phyloP scores from a whole-genome alignment of 2,888 invertebrate genomes.

The Conistra vaccinii region DNA sequence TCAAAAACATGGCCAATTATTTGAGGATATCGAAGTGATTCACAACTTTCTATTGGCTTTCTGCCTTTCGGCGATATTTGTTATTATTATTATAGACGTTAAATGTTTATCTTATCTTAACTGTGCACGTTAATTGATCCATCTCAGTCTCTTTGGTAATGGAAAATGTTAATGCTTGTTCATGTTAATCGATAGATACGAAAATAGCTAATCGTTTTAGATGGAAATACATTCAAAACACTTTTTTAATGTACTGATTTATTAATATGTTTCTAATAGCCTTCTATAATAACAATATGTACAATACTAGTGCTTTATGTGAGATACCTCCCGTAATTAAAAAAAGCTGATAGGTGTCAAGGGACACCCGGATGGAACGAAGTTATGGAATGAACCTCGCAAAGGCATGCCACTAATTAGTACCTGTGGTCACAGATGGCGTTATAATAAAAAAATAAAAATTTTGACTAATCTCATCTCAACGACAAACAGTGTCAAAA shows the following conservation, averaged over 20 bases:
- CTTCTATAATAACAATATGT: too few relatives aligned
- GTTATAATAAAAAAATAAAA: too few relatives aligned
- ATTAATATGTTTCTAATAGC: neutral
- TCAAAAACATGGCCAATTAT: slow-evolving; percentile 44
- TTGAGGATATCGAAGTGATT: slow-evolving; percentile 50
- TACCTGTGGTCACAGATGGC: too few relatives aligned
- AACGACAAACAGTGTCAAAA: too few relatives aligned
- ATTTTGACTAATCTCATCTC: too few relatives aligned
- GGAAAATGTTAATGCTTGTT: slow-evolving; percentile 23
- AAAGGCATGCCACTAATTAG: too few relatives aligned
- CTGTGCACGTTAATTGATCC: slow-evolving; percentile 30
- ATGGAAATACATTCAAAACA: neutral
- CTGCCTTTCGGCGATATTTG: slow-evolving; percentile 50
- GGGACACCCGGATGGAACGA: too few relatives aligned
- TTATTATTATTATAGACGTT: slow-evolving; percentile 21
- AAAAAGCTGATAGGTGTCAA: too few relatives aligned
- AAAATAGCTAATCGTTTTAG: slow-evolving; percentile 10
- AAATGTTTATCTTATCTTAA: slow-evolving; percentile 39
- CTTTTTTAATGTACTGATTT: neutral
- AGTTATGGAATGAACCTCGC: too few relatives aligned
- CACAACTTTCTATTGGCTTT: slow-evolving; percentile 57
- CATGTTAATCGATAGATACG: slow-evolving; percentile 17
- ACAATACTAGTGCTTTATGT: too few relatives aligned
- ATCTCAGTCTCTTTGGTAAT: slow-evolving; percentile 14
- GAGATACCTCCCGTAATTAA: too few relatives aligned